Conservation (phyloP, 2,113 vertebrate species). For the Notechis scutatus region DNA sequence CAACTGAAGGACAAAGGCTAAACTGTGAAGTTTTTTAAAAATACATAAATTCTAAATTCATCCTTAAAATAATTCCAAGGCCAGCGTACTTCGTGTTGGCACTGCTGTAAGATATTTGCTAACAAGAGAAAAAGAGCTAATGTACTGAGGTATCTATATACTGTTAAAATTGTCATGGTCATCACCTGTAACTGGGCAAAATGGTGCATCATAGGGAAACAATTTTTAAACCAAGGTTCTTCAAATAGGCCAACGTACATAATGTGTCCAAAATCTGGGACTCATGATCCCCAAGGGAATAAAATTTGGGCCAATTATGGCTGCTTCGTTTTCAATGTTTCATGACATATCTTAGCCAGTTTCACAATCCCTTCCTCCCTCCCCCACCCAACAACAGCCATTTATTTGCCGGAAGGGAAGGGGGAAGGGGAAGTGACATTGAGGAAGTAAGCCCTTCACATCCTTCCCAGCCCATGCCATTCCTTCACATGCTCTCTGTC, state of each 20-base stretch:
- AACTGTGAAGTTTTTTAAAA: neutral
- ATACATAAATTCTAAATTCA: neutral
- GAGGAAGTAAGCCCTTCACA: neutral
- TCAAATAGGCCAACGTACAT: neutral
- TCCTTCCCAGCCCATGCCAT: neutral
- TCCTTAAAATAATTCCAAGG: neutral
- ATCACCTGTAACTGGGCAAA: neutral
- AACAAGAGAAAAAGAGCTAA: neutral
- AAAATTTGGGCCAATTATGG: neutral
- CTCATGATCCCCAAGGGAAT: neutral
- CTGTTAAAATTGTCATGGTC: neutral
- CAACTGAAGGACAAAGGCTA: neutral
- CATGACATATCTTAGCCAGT: neutral
- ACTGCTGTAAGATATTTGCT: neutral
- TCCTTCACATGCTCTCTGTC: neutral
- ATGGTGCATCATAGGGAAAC: neutral
- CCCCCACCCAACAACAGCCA: neutral
- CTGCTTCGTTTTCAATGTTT: neutral
- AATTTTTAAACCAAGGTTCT: neutral
- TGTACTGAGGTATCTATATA: neutral
- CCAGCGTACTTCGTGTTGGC: neutral
- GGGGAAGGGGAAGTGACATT: neutral
- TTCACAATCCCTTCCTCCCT: neutral
- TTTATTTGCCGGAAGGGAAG: neutral
- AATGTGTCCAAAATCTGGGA: neutral